Evolutionary conservation across 2,113 vertebrate genomes (phyloP).

Genomic region (Oreamnos americanus): DNA sequence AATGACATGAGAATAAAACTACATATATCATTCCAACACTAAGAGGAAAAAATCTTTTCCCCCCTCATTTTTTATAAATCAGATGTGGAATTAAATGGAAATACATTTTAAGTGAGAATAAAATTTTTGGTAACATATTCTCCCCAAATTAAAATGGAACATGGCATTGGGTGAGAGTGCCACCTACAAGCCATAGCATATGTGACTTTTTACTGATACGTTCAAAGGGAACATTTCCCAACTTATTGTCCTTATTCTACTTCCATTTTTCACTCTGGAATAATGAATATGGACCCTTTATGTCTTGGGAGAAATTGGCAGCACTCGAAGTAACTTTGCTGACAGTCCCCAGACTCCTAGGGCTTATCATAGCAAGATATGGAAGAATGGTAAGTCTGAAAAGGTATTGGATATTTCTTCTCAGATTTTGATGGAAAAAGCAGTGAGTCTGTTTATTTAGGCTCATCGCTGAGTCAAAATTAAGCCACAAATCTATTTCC

Average conservation of each 20-base stretch:
- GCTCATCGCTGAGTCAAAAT: not conserved
- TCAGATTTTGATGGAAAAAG: slow-evolving; percentile 4
- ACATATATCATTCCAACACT: not conserved
- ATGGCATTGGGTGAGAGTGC: not conserved
- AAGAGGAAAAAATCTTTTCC: not conserved
- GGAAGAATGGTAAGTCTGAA: not conserved
- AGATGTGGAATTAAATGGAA: not conserved
- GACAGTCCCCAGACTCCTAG: not conserved
- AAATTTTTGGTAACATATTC: not conserved
- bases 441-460: not conserved
- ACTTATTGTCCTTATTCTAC: not conserved
- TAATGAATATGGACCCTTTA: not conserved
- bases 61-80: not conserved
- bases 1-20: not conserved
- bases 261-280: not conserved
- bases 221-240: not conserved
- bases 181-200: not conserved
- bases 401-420: not conserved
- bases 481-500: not conserved
- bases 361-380: not conserved
- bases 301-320: not conserved
- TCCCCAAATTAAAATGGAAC: not conserved
- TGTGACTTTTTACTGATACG: not conserved
- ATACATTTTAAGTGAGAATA: not conserved
- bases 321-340: not conserved